phyloP scores from a whole-genome alignment of 2,113 vertebrate species.

The Ictalurus punctatus region DNA sequence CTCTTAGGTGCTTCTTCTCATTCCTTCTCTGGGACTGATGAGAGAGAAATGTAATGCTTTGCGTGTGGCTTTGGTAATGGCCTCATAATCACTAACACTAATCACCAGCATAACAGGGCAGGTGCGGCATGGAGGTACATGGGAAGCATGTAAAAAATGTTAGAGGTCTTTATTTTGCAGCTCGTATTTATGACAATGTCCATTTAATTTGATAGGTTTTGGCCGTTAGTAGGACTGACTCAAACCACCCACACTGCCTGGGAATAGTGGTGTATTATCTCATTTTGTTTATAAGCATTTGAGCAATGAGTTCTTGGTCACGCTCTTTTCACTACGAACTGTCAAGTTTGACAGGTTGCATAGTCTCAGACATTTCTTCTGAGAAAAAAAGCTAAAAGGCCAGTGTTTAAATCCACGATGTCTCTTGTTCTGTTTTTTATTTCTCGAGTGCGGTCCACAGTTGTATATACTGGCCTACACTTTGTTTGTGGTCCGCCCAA shows the following conservation, averaged over 20 bases:
- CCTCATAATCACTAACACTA: neutral
- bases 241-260: constrained; percentile 59
- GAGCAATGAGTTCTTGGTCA: constrained; percentile 44
- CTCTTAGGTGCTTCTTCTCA: neutral
- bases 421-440: constrained; percentile 32
- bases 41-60: neutral
- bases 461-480: constrained; percentile 51
- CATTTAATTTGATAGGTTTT: neutral
- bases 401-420: constrained; percentile 43
- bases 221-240: constrained; percentile 28
- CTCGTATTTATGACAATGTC: neutral
- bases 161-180: neutral
- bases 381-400: constrained; percentile 31
- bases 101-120: neutral
- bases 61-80: neutral
- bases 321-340: constrained; percentile 59
- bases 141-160: constrained; percentile 17
- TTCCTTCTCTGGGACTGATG: neutral
- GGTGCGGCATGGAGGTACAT: neutral
- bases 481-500: constrained; percentile 57
- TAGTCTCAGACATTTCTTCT: constrained; percentile 46
- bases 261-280: constrained; percentile 50
- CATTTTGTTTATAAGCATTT: constrained; percentile 48
- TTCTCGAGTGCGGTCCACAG: constrained; percentile 36
- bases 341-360: constrained; percentile 57